These are phyloP conservation scores for Botia kubotai DNA, from an alignment of 2,797 vertebrate genomes.

Conservation along the genomic window DNA sequence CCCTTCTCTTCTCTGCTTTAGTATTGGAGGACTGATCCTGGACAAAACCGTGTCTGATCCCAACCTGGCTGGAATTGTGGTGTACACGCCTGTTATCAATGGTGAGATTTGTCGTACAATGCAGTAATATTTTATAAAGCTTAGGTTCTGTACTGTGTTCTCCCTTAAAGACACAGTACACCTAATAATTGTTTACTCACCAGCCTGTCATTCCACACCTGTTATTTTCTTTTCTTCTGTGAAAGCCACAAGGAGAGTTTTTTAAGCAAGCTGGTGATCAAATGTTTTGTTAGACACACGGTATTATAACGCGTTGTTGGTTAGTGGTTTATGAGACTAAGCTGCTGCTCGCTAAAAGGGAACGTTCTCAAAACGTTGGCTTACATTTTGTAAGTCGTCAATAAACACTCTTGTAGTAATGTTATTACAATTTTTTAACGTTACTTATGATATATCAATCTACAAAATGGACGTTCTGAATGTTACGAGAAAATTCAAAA, in stretches of 20 bases:
- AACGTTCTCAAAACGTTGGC: too few species aligned
- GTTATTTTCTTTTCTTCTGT: neutral
- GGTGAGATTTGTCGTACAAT: conserved; percentile 74
- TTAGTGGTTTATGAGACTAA: conserved; percentile 7
- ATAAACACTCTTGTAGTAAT: too few species aligned
- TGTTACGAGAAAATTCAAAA: too few species aligned
- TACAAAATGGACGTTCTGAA: too few species aligned
- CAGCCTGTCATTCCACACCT: neutral
- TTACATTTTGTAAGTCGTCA: too few species aligned
- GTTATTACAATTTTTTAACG: too few species aligned
- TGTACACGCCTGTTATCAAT: conserved; percentile 96
- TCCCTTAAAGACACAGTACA: neutral
- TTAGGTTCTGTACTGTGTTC: neutral
- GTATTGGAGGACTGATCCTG: conserved; percentile 97
- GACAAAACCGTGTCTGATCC: conserved; percentile 96
- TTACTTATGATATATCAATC: too few species aligned
- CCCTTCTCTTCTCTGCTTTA: conserved; percentile 71
- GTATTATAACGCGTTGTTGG: neutral
- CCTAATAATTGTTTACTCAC: neutral
- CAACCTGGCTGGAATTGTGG: conserved; percentile 93
- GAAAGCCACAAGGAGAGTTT: neutral
- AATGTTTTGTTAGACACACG: conserved; percentile 19
- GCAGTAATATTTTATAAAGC: neutral
- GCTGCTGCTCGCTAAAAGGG: neutral
- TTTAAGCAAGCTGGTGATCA: neutral